A percentile compares a stretch with the other conserved stretches of the same genome.
Evolutionary conservation across 2,888 invertebrate genomes (phyloP).

Genomic region (Plusia festucae): DNA sequence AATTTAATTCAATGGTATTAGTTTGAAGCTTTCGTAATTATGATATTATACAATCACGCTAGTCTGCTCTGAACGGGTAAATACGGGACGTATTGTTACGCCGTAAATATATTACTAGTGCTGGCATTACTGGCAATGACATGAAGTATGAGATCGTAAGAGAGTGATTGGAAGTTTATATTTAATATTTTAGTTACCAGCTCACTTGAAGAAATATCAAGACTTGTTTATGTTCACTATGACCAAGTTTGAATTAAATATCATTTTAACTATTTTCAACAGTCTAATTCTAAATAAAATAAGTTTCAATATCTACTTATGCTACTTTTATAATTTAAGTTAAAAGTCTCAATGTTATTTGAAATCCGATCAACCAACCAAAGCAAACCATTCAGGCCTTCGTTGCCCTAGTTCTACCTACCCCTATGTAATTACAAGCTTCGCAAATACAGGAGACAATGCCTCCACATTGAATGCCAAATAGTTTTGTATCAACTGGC

Average conservation of each 20-base stretch:
- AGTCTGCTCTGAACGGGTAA: background rate
- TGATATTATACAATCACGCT: background rate
- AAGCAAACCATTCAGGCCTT: too few species aligned
- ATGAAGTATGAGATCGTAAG: background rate
- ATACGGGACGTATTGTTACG: too few species aligned
- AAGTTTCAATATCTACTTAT: too few species aligned
- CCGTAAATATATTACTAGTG: too few species aligned
- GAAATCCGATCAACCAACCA: background rate
- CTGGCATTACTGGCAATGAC: background rate
- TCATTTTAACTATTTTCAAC: too few species aligned
- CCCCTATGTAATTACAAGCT: background rate
- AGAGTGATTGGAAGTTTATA: too few species aligned
- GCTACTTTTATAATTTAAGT: too few species aligned
- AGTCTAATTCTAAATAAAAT: too few species aligned
- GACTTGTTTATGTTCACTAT: too few species aligned
- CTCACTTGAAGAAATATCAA: too few species aligned
- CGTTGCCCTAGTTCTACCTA: background rate
- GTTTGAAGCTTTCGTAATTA: background rate
- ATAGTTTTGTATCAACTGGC: slow-evolving; percentile 18
- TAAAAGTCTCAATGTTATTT: background rate
- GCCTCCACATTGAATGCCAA: slow-evolving; percentile 12
- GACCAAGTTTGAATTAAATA: too few species aligned
- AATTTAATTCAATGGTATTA: background rate
- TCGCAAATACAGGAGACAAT: slow-evolving; percentile 7
- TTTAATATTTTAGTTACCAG: too few species aligned